Evolutionary conservation across 2,797 vertebrate genomes (phyloP).

Genomic region (Melanotaenia pygmaea): DNA sequence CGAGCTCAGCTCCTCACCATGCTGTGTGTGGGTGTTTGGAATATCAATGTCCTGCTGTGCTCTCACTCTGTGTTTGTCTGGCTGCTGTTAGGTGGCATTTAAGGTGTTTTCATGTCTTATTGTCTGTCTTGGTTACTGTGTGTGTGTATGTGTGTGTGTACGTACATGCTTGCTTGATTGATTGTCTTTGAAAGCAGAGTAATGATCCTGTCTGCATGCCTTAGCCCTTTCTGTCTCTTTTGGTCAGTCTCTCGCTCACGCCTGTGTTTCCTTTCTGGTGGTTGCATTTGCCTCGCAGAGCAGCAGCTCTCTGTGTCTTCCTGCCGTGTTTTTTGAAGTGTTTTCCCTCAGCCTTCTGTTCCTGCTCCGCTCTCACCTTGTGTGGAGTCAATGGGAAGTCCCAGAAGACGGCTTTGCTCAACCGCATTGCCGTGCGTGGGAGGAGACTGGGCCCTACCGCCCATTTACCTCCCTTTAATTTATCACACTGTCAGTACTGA

Average conservation of each 20-base stretch:
- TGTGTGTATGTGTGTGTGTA: constrained; percentile 6
- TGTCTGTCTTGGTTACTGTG: constrained; percentile 47
- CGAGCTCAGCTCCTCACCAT: constrained; percentile 75
- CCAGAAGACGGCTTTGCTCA: constrained; percentile 67
- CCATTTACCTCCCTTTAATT: constrained; percentile 70
- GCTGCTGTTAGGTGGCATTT: constrained; percentile 55
- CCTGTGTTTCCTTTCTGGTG: constrained; percentile 11
- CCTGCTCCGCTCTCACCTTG: constrained; percentile 70
- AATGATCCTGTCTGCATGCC: constrained; percentile 48
- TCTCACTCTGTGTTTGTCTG: constrained; percentile 52
- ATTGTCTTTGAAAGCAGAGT: constrained; percentile 52
- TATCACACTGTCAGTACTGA: constrained; percentile 49
- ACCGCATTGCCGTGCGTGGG: constrained; percentile 73
- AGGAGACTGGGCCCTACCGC: constrained; percentile 59
- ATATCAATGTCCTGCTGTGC: constrained; percentile 81
- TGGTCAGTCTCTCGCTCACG: constrained; percentile 30
- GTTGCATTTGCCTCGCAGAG: constrained; percentile 35
- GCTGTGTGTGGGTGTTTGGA: constrained; percentile 79
- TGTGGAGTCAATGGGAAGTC: constrained; percentile 77
- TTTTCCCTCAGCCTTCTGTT: constrained; percentile 66
- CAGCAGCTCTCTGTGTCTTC: constrained; percentile 47
- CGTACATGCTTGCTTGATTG: constrained; percentile 49
- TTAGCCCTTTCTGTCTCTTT: constrained; percentile 35
- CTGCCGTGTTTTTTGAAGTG: constrained; percentile 54
- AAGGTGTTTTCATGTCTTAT: constrained; percentile 56